These are phyloP conservation scores for Oxystoma pomonae DNA, from an alignment of 2,888 invertebrate species.

Conservation along the genomic window DNA sequence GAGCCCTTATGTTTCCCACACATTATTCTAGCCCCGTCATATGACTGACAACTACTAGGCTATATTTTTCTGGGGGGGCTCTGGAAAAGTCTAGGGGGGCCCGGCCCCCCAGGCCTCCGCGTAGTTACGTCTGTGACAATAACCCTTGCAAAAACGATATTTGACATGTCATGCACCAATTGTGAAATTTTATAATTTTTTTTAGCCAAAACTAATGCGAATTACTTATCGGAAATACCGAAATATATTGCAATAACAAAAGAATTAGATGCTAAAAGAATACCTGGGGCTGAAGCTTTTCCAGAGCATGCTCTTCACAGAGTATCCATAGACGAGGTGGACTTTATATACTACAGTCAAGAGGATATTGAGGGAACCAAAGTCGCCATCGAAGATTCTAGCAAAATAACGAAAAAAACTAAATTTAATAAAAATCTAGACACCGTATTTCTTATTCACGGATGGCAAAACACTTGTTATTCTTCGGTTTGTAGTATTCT, in stretches of 20 bases:
- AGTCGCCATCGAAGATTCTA: constrained; percentile 8
- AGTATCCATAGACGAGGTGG: constrained; percentile 27
- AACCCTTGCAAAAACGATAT: too few species aligned
- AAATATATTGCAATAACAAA: background rate
- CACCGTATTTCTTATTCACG: constrained; percentile 39
- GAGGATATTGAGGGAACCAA: constrained; percentile 5
- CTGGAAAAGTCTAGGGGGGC: too few species aligned
- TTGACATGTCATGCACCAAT: too few species aligned
- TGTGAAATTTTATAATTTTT: too few species aligned
- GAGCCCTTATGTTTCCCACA: too few species aligned
- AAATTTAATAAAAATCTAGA: constrained; percentile 26
- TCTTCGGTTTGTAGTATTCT: constrained; percentile 32
- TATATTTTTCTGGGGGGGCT: too few species aligned
- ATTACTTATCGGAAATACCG: background rate
- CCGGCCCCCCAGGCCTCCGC: too few species aligned
- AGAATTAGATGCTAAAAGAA: background rate
- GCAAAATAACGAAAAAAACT: constrained; percentile 9
- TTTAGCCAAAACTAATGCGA: background rate
- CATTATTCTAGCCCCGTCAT: too few species aligned
- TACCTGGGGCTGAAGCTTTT: background rate
- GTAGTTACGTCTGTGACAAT: too few species aligned
- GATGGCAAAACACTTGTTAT: constrained; percentile 35
- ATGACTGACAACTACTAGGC: too few species aligned
- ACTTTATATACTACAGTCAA: constrained; percentile 18
- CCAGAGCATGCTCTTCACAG: background rate